Conservation (phyloP, 2,113 vertebrate genomes). For the Tonatia bakeri region DNA sequence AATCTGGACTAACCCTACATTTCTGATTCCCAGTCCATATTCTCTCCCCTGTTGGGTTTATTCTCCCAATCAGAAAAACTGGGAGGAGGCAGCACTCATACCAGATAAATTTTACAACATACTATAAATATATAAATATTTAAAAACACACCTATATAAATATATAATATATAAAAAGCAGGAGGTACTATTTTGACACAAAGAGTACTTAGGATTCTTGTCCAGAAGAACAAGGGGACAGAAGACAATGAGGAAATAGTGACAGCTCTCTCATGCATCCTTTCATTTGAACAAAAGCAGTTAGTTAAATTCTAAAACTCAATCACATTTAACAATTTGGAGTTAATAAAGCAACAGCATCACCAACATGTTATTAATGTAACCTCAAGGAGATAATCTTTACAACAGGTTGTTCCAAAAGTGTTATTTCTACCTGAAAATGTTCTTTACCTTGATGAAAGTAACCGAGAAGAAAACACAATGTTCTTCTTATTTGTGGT, state of each 20-base stretch:
- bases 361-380: not conserved
- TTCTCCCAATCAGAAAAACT: not conserved
- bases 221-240: not conserved
- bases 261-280: not conserved
- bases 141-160: no score
- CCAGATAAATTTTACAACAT: not conserved
- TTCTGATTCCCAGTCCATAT: not conserved
- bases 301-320: not conserved
- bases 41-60: not conserved
- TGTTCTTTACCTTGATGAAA: not conserved
- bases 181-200: not conserved
- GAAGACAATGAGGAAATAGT: not conserved
- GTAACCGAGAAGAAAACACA: conserved; percentile 29
- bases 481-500: conserved; percentile 32
- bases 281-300: not conserved
- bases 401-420: not conserved
- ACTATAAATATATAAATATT: not conserved
- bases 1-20: not conserved
- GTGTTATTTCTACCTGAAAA: conserved; percentile 12
- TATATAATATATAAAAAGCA: not conserved
- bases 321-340: not conserved
- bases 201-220: not conserved
- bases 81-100: not conserved
- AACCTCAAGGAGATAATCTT: not conserved
- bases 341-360: not conserved